Evolutionary conservation across 2,888 invertebrate genomes (phyloP).

Genomic region (Mongoloraphidia duomilia): DNA sequence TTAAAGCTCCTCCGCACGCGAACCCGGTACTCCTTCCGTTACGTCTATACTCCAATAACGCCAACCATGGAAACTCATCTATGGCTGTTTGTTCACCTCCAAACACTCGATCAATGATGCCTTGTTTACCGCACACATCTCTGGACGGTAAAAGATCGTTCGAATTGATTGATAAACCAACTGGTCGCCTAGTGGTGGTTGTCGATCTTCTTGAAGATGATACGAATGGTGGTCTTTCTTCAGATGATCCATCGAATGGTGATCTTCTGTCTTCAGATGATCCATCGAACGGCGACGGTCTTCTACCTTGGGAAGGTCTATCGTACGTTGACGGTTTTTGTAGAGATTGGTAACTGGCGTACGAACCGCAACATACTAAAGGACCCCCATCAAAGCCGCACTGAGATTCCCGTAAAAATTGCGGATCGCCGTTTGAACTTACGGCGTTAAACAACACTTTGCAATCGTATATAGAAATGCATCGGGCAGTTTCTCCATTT

Average conservation of each 20-base stretch:
- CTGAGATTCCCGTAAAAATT: conserved; percentile 35
- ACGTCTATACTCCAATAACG: conserved; percentile 32
- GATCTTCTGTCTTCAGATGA: too few species aligned
- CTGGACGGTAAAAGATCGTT: conserved; percentile 16
- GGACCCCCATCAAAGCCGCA: conserved; percentile 38
- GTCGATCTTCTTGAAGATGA: too few species aligned
- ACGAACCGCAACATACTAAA: conserved; percentile 37
- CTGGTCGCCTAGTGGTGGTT: too few species aligned
- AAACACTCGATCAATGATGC: conserved; percentile 21
- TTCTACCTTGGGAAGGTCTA: too few species aligned
- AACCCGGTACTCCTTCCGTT: conserved; percentile 18
- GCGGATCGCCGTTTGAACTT: conserved; percentile 18
- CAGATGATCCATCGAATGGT: too few species aligned
- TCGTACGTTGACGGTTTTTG: too few species aligned
- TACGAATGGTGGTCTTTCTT: too few species aligned
- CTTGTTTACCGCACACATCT: conserved; percentile 22
- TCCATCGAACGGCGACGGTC: too few species aligned
- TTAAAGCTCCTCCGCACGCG: conserved; percentile 36
- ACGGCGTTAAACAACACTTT: conserved; percentile 27
- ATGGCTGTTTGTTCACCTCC: conserved; percentile 29
- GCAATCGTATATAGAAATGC: conserved; percentile 37
- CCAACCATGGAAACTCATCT: conserved; percentile 41
- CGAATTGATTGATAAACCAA: too few species aligned
- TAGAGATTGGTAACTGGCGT: conserved; percentile 11
- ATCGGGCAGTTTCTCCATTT: conserved; percentile 28